Base-by-base conservation (phyloP, 1,140 invertebrate species). In the Ostrea denselamellosa region DNA sequence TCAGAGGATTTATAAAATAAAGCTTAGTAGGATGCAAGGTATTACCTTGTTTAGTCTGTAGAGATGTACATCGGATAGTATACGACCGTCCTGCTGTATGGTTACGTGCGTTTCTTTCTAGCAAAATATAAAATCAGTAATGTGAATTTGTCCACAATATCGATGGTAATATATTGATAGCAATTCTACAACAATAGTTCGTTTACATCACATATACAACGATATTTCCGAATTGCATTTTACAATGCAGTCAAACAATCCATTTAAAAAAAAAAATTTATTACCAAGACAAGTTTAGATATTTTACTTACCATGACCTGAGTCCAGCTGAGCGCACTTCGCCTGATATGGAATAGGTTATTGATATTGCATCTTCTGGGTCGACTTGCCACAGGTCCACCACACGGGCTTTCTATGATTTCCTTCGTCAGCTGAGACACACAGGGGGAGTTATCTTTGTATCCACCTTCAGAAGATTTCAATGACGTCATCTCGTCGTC, bases 41-140 rank as follows among this genome's bases (percentile, higher is more conserved):
- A 44, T 62, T 62, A 62, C 58, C n/a, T 62, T 62, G 58, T n/a
- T 62, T n/a, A 62, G 58, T n/a, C 58, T 62, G 58, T 62, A 17
- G 17, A 62, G n/a, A 17, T 62, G 14, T 62, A 62, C 14, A 62
- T 62, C 14, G 17, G 34, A 44, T 44, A 7, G 58, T 19, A 62
- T 62, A 12, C 58, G 5, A 0, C 14, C n/a, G 58, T 62, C 58
- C 5, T 14, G 5, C 14, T 62, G 17, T 17, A 62, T 7, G 14
- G 14, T 44, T 44, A 44, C 34, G 34, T 44, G 34, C 5, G 34
- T 5, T 44, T 44, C 34, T 44, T 5, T 44, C 34, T 44, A 44
- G 34, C 34, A 44, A 44, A 44, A 44, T 44, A 44, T 44, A 44
- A 44, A 44, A 44, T 44, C 34, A 44, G 1, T 44, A 44, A n/a